Evolutionary conservation across 2,888 invertebrate genomes (phyloP).

Genomic region (Schizaphis graminum): DNA sequence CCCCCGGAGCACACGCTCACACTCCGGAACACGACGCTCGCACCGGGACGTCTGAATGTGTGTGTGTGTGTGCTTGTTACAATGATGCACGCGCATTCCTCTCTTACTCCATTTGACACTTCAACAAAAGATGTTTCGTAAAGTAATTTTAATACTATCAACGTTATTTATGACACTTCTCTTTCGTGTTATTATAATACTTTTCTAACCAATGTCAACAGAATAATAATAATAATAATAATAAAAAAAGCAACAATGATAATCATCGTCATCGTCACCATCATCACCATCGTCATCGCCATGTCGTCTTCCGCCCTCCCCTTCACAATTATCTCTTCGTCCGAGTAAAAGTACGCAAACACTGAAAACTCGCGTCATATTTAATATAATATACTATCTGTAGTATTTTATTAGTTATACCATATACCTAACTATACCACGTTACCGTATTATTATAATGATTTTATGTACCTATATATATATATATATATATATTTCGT

Average conservation of each 20-base stretch:
- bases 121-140: slow-evolving; percentile 49
- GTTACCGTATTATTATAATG: not conserved
- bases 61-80: not conserved
- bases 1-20: slow-evolving; percentile 11
- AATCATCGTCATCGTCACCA: not conserved
- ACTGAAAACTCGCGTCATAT: not conserved
- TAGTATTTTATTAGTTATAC: not conserved
- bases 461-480: not conserved
- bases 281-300: not conserved
- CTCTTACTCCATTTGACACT: slow-evolving; percentile 36
- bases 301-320: not conserved
- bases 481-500: not conserved
- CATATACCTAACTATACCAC: not conserved
- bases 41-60: not conserved
- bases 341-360: not conserved
- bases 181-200: not conserved
- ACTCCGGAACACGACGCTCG: not conserved
- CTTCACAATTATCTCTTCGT: not conserved
- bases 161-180: slow-evolving; percentile 55
- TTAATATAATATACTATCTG: not conserved
- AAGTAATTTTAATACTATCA: slow-evolving; percentile 60
- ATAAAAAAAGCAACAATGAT: slow-evolving; percentile 5
- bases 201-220: slow-evolving; percentile 41
- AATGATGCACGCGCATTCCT: not conserved
- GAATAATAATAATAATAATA: not conserved